Conservation (phyloP, 2,888 invertebrate species). For the Polydrusus cervinus region DNA sequence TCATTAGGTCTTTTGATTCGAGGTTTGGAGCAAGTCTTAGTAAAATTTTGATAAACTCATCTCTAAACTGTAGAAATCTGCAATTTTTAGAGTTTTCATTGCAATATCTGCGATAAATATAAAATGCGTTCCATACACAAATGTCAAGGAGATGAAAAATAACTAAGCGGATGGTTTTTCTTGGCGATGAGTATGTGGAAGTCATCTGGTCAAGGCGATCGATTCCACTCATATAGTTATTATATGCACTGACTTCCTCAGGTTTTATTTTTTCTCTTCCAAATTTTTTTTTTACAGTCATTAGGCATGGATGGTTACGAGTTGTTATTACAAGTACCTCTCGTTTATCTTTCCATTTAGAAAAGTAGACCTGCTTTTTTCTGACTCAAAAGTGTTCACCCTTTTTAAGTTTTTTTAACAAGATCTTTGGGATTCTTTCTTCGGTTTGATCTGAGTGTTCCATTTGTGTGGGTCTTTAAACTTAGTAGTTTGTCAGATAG, state of each 20-base stretch:
- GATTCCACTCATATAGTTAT: constrained; percentile 3
- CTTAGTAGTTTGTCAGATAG: constrained; percentile 1
- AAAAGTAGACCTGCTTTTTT: no score
- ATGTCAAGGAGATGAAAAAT: background rate
- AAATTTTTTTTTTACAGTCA: background rate
- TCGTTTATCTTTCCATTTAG: background rate
- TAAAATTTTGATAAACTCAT: background rate
- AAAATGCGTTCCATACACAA: background rate
- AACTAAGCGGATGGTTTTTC: constrained; percentile 1
- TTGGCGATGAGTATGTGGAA: background rate
- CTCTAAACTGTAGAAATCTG: no score
- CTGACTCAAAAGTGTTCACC: no score
- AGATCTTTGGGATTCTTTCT: constrained; percentile 1
- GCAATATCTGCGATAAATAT: background rate
- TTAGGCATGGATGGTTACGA: background rate
- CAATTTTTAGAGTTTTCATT: no score
- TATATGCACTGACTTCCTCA: background rate
- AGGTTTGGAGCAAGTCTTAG: background rate
- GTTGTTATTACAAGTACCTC: background rate
- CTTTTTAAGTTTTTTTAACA: background rate
- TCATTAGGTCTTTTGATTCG: constrained; percentile 1
- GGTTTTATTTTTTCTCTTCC: constrained; percentile 8
- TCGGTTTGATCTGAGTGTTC: background rate
- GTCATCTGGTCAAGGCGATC: constrained; percentile 4
- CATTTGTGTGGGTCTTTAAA: constrained; percentile 7